phyloP scores from a whole-genome alignment of 2,888 invertebrate genomes.

The Tridacna gigas region DNA sequence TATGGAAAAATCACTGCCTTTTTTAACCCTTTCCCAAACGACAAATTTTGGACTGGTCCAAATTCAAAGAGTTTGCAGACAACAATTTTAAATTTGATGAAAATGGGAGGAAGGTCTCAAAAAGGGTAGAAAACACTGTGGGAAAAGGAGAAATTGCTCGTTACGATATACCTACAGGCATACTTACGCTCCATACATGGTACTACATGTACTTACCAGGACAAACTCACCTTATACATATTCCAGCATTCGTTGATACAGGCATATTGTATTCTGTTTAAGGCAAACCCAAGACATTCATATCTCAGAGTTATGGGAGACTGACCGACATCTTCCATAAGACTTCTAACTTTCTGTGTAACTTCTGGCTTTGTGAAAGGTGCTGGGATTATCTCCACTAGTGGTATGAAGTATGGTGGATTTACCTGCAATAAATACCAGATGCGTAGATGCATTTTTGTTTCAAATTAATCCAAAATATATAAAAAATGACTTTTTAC shows the following conservation, averaged over 20 bases:
- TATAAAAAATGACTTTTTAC: no score
- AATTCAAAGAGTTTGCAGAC: no score
- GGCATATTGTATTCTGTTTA: constrained; percentile 98
- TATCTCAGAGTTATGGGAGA: constrained; percentile 93
- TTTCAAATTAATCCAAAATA: background rate
- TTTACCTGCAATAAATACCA: constrained; percentile 88
- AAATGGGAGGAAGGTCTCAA: no score
- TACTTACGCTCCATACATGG: no score
- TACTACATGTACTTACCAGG: no score
- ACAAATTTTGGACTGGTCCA: no score
- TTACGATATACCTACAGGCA: no score
- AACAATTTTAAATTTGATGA: no score
- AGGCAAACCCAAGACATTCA: constrained; percentile 96
- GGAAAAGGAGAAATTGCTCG: constrained; percentile 10
- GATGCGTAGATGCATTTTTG: no score
- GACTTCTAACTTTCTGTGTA: constrained; percentile 89
- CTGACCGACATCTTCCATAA: constrained; percentile 96
- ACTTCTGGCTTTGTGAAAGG: constrained; percentile 95
- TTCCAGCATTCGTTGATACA: constrained; percentile 97
- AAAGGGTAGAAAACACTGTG: background rate
- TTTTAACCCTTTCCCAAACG: no score
- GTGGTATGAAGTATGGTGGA: constrained; percentile 97
- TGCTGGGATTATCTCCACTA: constrained; percentile 97
- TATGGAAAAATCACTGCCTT: no score
- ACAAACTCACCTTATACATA: constrained; percentile 87